Evolutionary conservation across 2,888 invertebrate species (phyloP).

Genomic region (Torymus aiolomorphi): DNA sequence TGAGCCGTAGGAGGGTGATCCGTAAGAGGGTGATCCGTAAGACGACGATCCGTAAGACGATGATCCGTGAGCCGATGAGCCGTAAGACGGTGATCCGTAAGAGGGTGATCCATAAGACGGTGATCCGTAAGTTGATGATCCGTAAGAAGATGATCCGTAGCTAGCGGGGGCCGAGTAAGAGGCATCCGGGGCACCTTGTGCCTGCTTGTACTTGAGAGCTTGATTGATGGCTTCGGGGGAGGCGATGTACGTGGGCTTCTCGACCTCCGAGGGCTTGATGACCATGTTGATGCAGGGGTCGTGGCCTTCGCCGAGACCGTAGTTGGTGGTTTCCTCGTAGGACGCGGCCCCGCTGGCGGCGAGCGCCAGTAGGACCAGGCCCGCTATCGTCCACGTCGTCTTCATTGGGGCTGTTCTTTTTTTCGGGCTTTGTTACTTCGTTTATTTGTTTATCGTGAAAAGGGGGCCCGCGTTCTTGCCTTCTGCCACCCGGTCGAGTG

Average conservation of each 20-base stretch:
- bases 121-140: neutral
- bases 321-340: neutral
- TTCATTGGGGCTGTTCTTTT: conserved; percentile 17
- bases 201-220: neutral
- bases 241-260: conserved; percentile 60
- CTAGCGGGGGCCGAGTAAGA: neutral
- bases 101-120: neutral
- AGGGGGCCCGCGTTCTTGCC: neutral
- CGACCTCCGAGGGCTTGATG: conserved; percentile 73
- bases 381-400: neutral
- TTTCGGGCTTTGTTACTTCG: neutral
- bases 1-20: too few relatives aligned
- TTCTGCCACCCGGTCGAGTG: too few relatives aligned
- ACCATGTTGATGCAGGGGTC: conserved; percentile 66
- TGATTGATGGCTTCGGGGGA: conserved; percentile 36
- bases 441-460: neutral
- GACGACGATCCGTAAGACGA: neutral
- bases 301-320: conserved; percentile 39
- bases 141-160: neutral
- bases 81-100: too few relatives aligned
- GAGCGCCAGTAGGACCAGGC: conserved; percentile 22
- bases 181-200: conserved; percentile 26
- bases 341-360: neutral
- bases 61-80: neutral
- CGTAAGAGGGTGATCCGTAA: too few relatives aligned